Conservation (phyloP, 1,140 invertebrate genomes). For the Hestina assimilis region DNA sequence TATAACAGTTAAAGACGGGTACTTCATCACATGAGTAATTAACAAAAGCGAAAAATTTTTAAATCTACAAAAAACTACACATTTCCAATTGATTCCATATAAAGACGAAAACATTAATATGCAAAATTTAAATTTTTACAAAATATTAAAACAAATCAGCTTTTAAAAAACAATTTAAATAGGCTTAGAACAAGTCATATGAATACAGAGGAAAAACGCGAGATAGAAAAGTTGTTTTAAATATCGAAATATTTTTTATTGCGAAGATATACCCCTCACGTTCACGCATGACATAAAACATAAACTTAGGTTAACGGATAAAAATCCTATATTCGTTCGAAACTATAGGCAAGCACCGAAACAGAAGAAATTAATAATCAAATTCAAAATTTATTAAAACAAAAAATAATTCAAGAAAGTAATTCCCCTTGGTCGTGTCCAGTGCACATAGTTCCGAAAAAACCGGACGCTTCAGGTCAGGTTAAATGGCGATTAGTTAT, state of each 20-base stretch:
- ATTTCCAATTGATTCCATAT: constrained; percentile 2
- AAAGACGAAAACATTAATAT: constrained; percentile 7
- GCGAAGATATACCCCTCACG: neutral
- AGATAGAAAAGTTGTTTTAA: neutral
- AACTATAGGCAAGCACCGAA: constrained; percentile 16
- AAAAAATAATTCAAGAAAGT: constrained; percentile 35
- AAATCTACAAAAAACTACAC: neutral
- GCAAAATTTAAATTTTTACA: neutral
- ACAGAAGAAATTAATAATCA: constrained; percentile 40
- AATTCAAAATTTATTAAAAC: constrained; percentile 30
- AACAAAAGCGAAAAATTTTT: neutral
- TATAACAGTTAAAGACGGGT: neutral
- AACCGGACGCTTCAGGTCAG: constrained; percentile 31
- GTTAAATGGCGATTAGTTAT: constrained; percentile 38
- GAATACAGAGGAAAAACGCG: neutral
- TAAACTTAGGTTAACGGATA: neutral
- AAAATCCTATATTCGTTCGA: neutral
- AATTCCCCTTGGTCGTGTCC: constrained; percentile 34
- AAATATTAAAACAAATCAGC: constrained; percentile 12
- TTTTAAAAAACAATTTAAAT: constrained; percentile 1
- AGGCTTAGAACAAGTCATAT: neutral
- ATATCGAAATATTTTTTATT: neutral
- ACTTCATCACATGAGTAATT: neutral
- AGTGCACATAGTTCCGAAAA: constrained; percentile 42
- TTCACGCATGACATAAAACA: constrained; percentile 1